Base-by-base conservation (phyloP, 2,113 vertebrate genomes). In the Camelus bactrianus region DNA sequence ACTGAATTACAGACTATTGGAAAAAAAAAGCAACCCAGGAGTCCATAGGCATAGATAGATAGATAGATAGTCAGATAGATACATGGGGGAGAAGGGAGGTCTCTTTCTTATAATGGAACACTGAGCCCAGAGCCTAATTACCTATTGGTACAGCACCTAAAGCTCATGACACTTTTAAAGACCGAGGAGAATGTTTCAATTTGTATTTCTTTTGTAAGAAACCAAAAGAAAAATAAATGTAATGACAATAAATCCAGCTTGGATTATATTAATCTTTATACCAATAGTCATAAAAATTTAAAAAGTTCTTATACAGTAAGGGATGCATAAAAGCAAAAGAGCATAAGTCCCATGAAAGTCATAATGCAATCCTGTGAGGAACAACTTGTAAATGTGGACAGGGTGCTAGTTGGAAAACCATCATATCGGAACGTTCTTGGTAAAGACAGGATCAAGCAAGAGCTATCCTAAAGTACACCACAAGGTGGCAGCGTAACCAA, bases 401-500 rank as follows among this genome's bases (percentile, higher is more conserved):
- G 38, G 22, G 7, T 35, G 52, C n/a, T 89, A 32, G 20, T 5
- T 24, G 42, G 50, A 88, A 94, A 95, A 62, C 56, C 20, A 76
- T 56, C 28, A 84, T 83, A 77, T 92, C 52, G 13, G 26, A 91
- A 28, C 0, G 2, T 82, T 96, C 17, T 30, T 50, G 16, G 32
- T 42, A 88, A 93, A 91, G 56, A 79, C 14, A n/a, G 52, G 50
- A 77, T 86, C 28, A 91, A 91, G 81, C 9, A 79, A 76, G 75
- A 70, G 95, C 60, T 97, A 90, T 96, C 81, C 79, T 90, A 48
- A 90, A 73, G 6, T 38, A 0, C 0, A 80, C 97, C 98, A 97
- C 97, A 91, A 98, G 97, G 82, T 97, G 98, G 97, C 85, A 89
- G 93, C 89, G 96, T 85, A 90, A 50, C 26, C 97, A 96, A 94